Base-by-base conservation (phyloP, 1,140 invertebrate species). In the Galleria mellonella region DNA sequence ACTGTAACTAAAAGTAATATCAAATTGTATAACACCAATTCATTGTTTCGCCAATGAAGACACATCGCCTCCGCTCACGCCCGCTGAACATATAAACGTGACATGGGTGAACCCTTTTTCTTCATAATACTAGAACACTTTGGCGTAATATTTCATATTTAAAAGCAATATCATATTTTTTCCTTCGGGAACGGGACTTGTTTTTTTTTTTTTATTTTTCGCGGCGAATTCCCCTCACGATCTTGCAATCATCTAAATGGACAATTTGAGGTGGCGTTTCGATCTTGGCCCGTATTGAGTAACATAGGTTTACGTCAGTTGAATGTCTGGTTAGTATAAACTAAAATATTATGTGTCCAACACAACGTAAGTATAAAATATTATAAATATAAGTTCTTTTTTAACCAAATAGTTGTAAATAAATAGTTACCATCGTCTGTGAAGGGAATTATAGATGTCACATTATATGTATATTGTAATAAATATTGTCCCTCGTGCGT, bases 1-100 rank as follows among this genome's bases (percentile, higher is more conserved):
- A 6, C 17, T 3, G 6, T 71, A 72, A 74, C 72, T 77, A 77
- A 77, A 74, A 71, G 71, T 66, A 69, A 74, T 77, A 77, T 77
- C 69, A 68, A 72, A 74, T 74, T 67, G 73, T 74, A 58, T 17
- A 37, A 48, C 51, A 59, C 55, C 49, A 65, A 59, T 68, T 68
- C 55, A 65, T 70, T 69, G 67, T 69, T 62, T 66, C 32, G 38
- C 46, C 54, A 61, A 73, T 69, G 62, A 64, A 73, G 67, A 69
- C 59, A 56, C 63, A 70, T 68, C 39, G 62, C 23, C 36, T 10
- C 42, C 40, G 46, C 17, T 35, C 13, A 8, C 42, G 43, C 44
- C 37, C 48, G 27, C 29, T 31, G 37, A 47, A 32, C 43, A 42
- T 52, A 41, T 47, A 45, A 46, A 47, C 55, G 47, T 78, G 72